These are phyloP conservation scores for Odontocerum albicorne DNA, from an alignment of 2,888 invertebrate genomes.

Conservation along the genomic window DNA sequence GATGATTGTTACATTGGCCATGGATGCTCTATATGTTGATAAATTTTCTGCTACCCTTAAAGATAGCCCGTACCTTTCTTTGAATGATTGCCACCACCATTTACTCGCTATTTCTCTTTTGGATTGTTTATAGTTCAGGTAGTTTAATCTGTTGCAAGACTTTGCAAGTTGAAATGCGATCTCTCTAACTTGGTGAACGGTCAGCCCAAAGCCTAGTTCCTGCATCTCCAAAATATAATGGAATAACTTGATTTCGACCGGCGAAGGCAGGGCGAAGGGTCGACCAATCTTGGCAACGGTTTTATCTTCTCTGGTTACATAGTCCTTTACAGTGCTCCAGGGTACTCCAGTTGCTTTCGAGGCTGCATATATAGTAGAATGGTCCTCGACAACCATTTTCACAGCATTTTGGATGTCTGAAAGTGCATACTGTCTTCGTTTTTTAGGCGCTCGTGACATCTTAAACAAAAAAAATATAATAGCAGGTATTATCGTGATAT, in stretches of 20 bases:
- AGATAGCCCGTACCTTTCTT: slow-evolving; percentile 25
- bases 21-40: slow-evolving; percentile 30
- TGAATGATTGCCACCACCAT: slow-evolving; percentile 27
- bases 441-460: slow-evolving; percentile 6
- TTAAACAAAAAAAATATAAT: slow-evolving; percentile 1
- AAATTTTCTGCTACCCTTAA: slow-evolving; percentile 27
- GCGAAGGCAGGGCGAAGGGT: slow-evolving; percentile 12
- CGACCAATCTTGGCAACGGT: slow-evolving; percentile 8
- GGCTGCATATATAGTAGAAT: slow-evolving; percentile 10
- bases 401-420: slow-evolving; percentile 14
- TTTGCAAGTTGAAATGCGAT: slow-evolving; percentile 26
- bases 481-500: slow-evolving; percentile 9
- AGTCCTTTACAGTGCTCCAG: slow-evolving; percentile 13
- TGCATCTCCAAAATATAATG: slow-evolving; percentile 11
- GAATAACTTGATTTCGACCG: slow-evolving; percentile 6
- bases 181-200: slow-evolving; percentile 10
- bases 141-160: slow-evolving; percentile 16
- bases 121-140: slow-evolving; percentile 18
- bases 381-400: slow-evolving; percentile 6
- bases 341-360: slow-evolving; percentile 4
- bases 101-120: slow-evolving; percentile 29
- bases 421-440: slow-evolving; percentile 5
- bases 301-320: slow-evolving; percentile 11
- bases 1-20: slow-evolving; percentile 24
- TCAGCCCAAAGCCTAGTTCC: slow-evolving; percentile 12